A percentile compares a stretch with the other conserved stretches of the same genome.
phyloP scores from a whole-genome alignment of 2,113 vertebrate genomes.

The Zosterops lateralis region DNA sequence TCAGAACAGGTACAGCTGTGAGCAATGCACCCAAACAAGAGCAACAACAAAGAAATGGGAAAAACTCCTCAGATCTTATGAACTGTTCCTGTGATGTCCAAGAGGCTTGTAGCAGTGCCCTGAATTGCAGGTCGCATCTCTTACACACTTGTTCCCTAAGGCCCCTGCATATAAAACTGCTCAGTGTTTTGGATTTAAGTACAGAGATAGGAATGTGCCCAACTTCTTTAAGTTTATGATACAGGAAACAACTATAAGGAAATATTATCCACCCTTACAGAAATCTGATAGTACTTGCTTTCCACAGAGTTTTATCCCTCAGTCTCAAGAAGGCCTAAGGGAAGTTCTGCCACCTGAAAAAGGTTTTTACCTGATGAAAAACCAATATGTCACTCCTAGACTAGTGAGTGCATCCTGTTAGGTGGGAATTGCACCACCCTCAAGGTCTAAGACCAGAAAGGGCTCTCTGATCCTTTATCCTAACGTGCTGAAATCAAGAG shows the following conservation, averaged over 20 bases:
- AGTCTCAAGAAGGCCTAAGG: background rate
- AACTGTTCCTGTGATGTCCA: background rate
- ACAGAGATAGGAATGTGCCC: background rate
- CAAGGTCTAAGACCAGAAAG: background rate
- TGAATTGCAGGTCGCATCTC: background rate
- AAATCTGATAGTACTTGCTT: background rate
- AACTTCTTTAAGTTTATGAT: background rate
- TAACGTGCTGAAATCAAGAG: background rate
- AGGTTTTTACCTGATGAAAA: background rate
- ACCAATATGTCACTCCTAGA: background rate
- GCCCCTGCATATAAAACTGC: fast-evolving
- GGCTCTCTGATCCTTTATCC: background rate
- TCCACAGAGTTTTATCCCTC: background rate
- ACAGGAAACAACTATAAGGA: background rate
- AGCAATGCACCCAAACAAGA: background rate
- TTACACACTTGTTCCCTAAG: background rate
- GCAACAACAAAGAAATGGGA: background rate
- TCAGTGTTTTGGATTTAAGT: background rate
- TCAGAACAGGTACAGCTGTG: background rate
- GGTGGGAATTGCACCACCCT: background rate
- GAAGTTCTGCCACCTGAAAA: background rate
- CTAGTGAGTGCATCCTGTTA: background rate
- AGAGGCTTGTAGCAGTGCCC: background rate
- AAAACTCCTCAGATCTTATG: background rate
- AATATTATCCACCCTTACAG: background rate